Base-by-base conservation (phyloP, 2,888 invertebrate genomes). In the Drosophila pseudotalamancana region DNA sequence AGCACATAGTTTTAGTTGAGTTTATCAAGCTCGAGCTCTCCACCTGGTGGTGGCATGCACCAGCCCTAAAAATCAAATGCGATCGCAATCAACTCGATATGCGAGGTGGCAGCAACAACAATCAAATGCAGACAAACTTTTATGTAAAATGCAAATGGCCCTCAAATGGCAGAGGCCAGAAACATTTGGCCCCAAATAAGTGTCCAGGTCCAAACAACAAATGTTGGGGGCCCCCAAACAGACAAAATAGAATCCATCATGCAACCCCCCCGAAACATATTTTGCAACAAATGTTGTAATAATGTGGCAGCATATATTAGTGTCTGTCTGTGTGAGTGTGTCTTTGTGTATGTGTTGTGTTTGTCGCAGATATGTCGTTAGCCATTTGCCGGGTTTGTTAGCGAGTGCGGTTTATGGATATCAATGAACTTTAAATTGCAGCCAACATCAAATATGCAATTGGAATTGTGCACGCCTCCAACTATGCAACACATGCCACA, bases 371-470 rank as follows among this genome's bases (percentile, higher is more conserved):
- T 55, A 14, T 40, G 60, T 50, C 46, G 43, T 45, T 50, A 42
- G 54, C 40, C 43, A 64, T 71, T 60, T 68, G 63, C 39, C 51
- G 64, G 64, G 43, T 67, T 56, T 34, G 67, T 72, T 74, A 73
- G 73, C 40, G 62, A 62, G 65, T 80, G 87, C 80, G 69, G 84
- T 86, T 83, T 83, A 82, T 81, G 75, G 84, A 75, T 84, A 87
- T 83, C 81, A 87, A 83, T 83, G 83, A 87, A 83, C 83, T 83
- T 83, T 81, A 87, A 84, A 86, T 76, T 84, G 72, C 75, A 59
- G 61, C 37, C 67, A 45, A 51, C 66, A 85, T 81, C 45, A 76
- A 78, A 76, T 73, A 62, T 72, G 56, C 71, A 72, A 72, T 73
- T 76, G 68, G 59, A 68, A 77, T 75, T 83, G 70, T 71, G 70